These are phyloP conservation scores for Copidosoma aretas DNA, from an alignment of 2,888 invertebrate species.

Conservation along the genomic window DNA sequence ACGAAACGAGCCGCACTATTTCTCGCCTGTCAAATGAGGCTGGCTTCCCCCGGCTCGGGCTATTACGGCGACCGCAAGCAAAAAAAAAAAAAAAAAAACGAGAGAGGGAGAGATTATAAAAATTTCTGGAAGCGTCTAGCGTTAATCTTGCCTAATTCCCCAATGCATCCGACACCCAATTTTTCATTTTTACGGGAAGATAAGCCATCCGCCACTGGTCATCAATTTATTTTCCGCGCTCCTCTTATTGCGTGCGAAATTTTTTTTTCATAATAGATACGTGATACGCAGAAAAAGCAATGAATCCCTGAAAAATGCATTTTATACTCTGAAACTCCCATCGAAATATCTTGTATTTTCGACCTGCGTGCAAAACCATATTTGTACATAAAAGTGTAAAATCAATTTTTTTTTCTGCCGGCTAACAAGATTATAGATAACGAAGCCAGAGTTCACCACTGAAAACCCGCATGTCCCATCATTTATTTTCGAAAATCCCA, in stretches of 20 bases:
- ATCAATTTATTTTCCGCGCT: constrained; percentile 21
- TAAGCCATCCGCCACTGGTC: constrained; percentile 16
- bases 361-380: no score
- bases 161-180: constrained; percentile 15
- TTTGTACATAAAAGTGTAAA: no score
- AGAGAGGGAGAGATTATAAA: constrained; percentile 28
- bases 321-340: no score
- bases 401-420: no score
- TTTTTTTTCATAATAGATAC: no score
- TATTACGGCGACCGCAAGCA: not conserved
- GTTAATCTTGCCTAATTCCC: constrained; percentile 36
- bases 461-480: no score
- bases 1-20: constrained; percentile 30
- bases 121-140: constrained; percentile 24
- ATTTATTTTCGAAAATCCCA: no score
- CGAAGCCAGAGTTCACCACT: no score
- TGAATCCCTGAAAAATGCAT: no score
- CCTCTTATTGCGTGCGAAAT: not conserved
- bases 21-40: constrained; percentile 25
- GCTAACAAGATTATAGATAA: no score
- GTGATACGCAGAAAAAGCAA: no score
- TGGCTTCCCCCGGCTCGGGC: not conserved
- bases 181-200: constrained; percentile 16
- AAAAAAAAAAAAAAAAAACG: not conserved
- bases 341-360: no score